phyloP scores from a whole-genome alignment of 2,113 vertebrate genomes.

The Anguilla japonica region DNA sequence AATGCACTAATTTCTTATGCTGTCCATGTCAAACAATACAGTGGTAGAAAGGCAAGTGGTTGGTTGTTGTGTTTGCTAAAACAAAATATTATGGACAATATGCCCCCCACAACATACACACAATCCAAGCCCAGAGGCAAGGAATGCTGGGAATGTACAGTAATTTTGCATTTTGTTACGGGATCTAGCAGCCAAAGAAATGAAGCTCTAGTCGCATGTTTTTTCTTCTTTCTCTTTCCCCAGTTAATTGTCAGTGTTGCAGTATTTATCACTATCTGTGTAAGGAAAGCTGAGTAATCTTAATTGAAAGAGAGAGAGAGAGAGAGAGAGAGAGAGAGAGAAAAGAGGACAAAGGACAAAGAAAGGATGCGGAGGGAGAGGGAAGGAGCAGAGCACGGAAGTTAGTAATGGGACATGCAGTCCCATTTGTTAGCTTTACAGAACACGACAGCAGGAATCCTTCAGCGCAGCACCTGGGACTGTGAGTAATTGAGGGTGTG shows the following conservation, averaged over 20 bases:
- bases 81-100: background rate
- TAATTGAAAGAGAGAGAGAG: constrained; percentile 31
- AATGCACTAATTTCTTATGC: background rate
- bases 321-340: constrained; percentile 14
- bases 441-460: background rate
- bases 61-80: background rate
- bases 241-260: constrained; percentile 33
- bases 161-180: background rate
- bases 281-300: constrained; percentile 33
- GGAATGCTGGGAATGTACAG: background rate
- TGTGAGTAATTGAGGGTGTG: background rate
- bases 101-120: background rate
- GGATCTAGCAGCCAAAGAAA: constrained; percentile 45
- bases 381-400: constrained; percentile 18
- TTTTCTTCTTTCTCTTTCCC: constrained; percentile 46
- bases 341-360: constrained; percentile 31
- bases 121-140: background rate
- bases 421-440: background rate
- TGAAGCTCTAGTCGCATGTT: constrained; percentile 37
- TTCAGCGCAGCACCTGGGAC: background rate
- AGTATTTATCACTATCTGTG: constrained; percentile 51
- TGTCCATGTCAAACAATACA: background rate
- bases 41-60: background rate
- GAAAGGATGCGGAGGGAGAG: constrained; percentile 39
- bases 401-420: background rate